A percentile compares a stretch with the other conserved stretches of the same genome.
These are phyloP conservation scores for Alethe castanea DNA, from an alignment of 2,113 vertebrate species.

Conservation along the genomic window DNA sequence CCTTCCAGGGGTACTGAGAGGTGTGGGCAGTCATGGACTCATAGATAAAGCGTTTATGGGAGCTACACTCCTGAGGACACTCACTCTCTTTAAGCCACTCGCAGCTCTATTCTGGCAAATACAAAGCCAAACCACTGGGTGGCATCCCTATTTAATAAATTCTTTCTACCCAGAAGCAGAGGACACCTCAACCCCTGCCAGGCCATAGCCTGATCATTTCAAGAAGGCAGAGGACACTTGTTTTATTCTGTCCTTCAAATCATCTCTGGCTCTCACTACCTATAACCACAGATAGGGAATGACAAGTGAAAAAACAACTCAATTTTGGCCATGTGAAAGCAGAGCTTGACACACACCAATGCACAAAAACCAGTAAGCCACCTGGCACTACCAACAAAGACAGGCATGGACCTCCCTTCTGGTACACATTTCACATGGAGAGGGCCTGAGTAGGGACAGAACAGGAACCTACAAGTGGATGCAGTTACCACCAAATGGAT, in stretches of 20 bases:
- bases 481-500: background rate
- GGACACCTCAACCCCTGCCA: background rate
- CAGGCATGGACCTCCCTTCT: background rate
- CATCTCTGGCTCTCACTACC: background rate
- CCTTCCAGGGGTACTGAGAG: background rate
- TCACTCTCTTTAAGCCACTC: background rate
- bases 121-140: background rate
- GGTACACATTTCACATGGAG: background rate
- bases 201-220: rapidly evolving
- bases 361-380: background rate
- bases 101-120: background rate
- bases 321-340: background rate
- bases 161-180: background rate
- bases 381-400: background rate
- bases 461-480: background rate
- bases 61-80: background rate
- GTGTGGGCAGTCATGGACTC: rapidly evolving
- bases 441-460: background rate
- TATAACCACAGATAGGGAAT: background rate
- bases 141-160: background rate
- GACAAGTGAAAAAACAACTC: background rate
- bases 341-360: background rate
- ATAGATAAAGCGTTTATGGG: background rate
- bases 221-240: background rate
- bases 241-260: background rate